A percentile compares a stretch with the other conserved stretches of the same genome.
These are phyloP conservation scores for Coilia nasus DNA, from an alignment of 2,797 vertebrate genomes.

Conservation along the genomic window DNA sequence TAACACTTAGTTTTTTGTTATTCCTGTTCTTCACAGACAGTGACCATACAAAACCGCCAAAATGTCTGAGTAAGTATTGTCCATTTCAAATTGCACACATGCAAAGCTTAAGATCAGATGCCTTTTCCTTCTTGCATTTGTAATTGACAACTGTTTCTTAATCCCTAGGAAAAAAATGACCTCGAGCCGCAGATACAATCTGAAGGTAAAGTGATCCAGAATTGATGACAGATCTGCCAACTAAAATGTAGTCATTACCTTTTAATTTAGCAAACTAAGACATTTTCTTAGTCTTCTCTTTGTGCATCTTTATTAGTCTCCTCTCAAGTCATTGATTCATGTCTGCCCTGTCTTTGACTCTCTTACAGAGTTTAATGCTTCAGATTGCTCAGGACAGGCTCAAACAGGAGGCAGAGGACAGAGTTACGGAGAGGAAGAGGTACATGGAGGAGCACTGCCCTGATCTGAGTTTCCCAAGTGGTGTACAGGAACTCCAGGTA, in stretches of 20 bases:
- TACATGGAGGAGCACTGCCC: conserved; percentile 80
- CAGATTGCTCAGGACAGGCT: conserved; percentile 75
- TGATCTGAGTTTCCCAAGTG: conserved; percentile 68
- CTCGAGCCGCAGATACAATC: conserved; percentile 85
- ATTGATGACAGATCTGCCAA: background rate
- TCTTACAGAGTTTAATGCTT: conserved; percentile 80
- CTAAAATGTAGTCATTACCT: background rate
- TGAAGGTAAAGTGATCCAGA: conserved; percentile 72
- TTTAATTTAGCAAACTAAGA: background rate
- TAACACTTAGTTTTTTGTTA: background rate
- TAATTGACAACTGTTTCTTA: conserved; percentile 5
- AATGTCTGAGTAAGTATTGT: conserved; percentile 23
- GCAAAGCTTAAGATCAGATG: conserved; percentile 9
- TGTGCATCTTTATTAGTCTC: background rate
- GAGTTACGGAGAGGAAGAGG: conserved; percentile 70
- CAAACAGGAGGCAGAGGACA: conserved; percentile 72
- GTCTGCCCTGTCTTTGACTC: background rate
- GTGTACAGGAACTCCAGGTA: conserved; percentile 78
- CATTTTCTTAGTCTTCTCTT: background rate
- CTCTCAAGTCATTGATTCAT: background rate
- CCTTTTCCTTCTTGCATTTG: background rate
- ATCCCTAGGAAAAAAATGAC: conserved; percentile 78
- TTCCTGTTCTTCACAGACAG: background rate
- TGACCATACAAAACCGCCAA: background rate
- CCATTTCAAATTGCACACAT: conserved; percentile 20